A percentile compares a stretch with the other conserved stretches of the same genome.
These are phyloP conservation scores for Drymodes brunneopygia DNA, from an alignment of 2,113 vertebrate species.

Conservation along the genomic window DNA sequence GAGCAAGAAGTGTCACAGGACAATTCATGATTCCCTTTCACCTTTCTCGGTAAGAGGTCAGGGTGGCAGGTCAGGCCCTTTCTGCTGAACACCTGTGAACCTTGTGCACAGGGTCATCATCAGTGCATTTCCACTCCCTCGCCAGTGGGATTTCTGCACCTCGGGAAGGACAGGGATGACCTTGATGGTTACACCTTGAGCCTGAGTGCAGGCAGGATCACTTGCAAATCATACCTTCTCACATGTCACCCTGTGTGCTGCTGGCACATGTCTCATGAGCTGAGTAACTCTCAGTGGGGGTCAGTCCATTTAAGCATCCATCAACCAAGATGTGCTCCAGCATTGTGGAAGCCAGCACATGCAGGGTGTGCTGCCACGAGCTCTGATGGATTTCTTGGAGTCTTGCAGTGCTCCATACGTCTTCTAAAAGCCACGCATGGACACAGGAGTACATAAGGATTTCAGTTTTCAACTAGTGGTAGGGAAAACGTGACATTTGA, in stretches of 20 bases:
- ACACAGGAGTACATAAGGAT: background rate
- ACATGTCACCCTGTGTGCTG: background rate
- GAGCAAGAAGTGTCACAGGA: background rate
- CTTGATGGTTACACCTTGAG: background rate
- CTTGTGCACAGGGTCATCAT: background rate
- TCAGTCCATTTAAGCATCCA: background rate
- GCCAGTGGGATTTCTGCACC: background rate
- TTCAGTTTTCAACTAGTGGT: background rate
- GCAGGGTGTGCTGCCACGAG: background rate
- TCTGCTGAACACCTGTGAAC: background rate
- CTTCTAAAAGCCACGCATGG: background rate
- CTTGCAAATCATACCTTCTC: background rate
- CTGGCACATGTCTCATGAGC: background rate
- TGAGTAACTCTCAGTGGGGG: background rate
- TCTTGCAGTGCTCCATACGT: background rate
- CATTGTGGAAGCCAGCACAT: accelerated
- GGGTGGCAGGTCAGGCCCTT: background rate
- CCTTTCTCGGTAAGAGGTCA: background rate
- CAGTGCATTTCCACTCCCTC: background rate
- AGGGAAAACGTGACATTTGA: background rate
- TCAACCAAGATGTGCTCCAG: background rate
- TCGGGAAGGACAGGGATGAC: background rate
- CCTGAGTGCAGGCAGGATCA: background rate
- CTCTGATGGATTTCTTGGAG: background rate
- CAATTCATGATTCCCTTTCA: background rate